phyloP scores from a whole-genome alignment of 2,888 invertebrate species.

The Drosophila borborema region DNA sequence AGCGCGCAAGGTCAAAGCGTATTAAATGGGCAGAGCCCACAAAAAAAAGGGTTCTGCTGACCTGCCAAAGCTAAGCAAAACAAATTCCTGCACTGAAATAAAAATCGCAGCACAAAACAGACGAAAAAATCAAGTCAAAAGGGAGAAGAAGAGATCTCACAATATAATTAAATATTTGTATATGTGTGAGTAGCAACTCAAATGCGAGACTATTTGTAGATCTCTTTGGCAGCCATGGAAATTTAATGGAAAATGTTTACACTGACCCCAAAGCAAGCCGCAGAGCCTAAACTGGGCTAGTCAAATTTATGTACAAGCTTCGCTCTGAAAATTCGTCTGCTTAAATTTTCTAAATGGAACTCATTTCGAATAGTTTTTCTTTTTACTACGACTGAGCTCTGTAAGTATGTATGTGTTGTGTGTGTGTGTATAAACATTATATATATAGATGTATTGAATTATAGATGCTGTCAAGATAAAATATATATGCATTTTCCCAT shows the following conservation, averaged over 20 bases:
- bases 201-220: conserved; percentile 64
- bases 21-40: conserved; percentile 52
- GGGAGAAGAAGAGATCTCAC: conserved; percentile 51
- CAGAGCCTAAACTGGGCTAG: conserved; percentile 28
- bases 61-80: conserved; percentile 50
- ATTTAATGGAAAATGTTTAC: conserved; percentile 69
- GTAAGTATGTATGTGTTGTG: conserved; percentile 10
- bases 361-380: conserved; percentile 36
- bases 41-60: conserved; percentile 42
- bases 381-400: not conserved
- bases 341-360: conserved; percentile 57
- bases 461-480: conserved; percentile 5
- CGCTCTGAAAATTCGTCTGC: conserved; percentile 61
- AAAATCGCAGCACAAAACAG: conserved; percentile 51
- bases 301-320: conserved; percentile 58
- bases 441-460: not conserved
- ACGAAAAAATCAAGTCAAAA: conserved; percentile 27
- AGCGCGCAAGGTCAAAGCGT: conserved; percentile 50
- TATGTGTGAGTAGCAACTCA: conserved; percentile 25
- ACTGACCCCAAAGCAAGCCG: conserved; percentile 20
- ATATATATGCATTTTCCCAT: no score
- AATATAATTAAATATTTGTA: conserved; percentile 70
- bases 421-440: not conserved
- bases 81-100: conserved; percentile 65
- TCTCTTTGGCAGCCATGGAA: conserved; percentile 48